phyloP scores from a whole-genome alignment of 2,797 vertebrate species.

The Pangasius macronema region DNA sequence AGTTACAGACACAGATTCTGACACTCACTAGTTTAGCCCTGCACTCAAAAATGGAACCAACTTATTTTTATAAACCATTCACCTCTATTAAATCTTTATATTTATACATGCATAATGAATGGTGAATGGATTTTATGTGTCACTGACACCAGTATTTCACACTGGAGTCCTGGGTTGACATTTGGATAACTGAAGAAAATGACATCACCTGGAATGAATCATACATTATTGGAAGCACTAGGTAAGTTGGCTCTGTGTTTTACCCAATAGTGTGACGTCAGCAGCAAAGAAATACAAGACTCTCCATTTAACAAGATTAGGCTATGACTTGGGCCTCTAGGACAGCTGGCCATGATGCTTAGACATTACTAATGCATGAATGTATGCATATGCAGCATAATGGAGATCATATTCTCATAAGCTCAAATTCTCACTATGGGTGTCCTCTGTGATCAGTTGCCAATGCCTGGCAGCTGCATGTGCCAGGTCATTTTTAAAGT shows the following conservation, averaged over 20 bases:
- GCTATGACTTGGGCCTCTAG: constrained; percentile 55
- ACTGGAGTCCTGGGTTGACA: constrained; percentile 47
- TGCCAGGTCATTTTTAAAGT: constrained; percentile 45
- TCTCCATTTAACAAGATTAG: constrained; percentile 60
- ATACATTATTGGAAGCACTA: constrained; percentile 52
- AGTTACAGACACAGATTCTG: constrained; percentile 21
- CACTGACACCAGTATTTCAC: constrained; percentile 48
- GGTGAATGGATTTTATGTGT: constrained; percentile 54
- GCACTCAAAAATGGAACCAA: constrained; percentile 47
- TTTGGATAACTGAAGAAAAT: constrained; percentile 49
- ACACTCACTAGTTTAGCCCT: constrained; percentile 28
- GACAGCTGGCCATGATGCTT: constrained; percentile 57
- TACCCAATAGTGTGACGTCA: constrained; percentile 49
- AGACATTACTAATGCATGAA: constrained; percentile 63
- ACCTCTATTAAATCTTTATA: constrained; percentile 61
- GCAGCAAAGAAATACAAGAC: constrained; percentile 53
- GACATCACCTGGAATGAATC: constrained; percentile 56
- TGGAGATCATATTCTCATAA: constrained; percentile 52
- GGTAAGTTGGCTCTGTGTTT: constrained; percentile 54
- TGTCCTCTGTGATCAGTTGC: constrained; percentile 58
- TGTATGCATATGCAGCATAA: constrained; percentile 55
- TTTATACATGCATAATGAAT: constrained; percentile 60
- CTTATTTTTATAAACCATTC: constrained; percentile 58
- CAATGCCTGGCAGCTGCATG: constrained; percentile 53
- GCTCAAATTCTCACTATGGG: constrained; percentile 57